Evolutionary conservation across 2,888 invertebrate genomes (phyloP).

Genomic region (Griposia aprilina): DNA sequence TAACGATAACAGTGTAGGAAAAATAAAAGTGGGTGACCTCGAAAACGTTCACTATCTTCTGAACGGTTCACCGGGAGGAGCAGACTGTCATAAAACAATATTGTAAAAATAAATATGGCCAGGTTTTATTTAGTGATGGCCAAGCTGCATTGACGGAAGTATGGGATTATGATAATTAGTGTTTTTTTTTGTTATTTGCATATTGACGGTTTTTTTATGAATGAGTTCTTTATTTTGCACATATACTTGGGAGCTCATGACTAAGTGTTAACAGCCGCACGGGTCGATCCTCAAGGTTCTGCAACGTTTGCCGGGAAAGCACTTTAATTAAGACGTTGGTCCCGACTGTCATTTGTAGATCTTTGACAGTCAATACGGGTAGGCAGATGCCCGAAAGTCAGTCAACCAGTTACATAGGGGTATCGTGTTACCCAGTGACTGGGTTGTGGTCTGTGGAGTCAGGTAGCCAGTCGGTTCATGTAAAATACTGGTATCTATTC

Average conservation of each 20-base stretch:
- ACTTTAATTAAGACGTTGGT: not conserved
- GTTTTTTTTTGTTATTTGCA: slow-evolving; percentile 16
- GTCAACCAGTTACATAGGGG: too few species aligned
- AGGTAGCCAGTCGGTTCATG: not conserved
- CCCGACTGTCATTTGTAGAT: not conserved
- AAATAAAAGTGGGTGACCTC: slow-evolving; percentile 73
- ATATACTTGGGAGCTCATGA: not conserved
- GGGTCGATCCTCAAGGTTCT: not conserved
- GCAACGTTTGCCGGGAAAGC: not conserved
- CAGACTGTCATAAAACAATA: slow-evolving; percentile 17
- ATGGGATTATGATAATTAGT: slow-evolving; percentile 20
- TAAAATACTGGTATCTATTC: not conserved
- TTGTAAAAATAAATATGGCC: slow-evolving; percentile 32
- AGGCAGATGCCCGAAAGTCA: not conserved
- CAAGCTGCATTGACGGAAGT: slow-evolving; percentile 17
- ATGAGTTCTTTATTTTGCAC: not conserved
- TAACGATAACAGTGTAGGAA: slow-evolving; percentile 63
- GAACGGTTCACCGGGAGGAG: slow-evolving; percentile 53
- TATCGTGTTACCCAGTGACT: not conserved
- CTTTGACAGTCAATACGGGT: not conserved
- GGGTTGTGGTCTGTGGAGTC: not conserved
- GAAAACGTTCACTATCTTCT: slow-evolving; percentile 70
- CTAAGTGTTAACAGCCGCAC: not conserved
- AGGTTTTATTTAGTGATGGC: slow-evolving; percentile 26
- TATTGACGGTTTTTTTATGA: not conserved